Evolutionary conservation across 2,888 invertebrate species (phyloP).

Genomic region (Pimpla rufipes): DNA sequence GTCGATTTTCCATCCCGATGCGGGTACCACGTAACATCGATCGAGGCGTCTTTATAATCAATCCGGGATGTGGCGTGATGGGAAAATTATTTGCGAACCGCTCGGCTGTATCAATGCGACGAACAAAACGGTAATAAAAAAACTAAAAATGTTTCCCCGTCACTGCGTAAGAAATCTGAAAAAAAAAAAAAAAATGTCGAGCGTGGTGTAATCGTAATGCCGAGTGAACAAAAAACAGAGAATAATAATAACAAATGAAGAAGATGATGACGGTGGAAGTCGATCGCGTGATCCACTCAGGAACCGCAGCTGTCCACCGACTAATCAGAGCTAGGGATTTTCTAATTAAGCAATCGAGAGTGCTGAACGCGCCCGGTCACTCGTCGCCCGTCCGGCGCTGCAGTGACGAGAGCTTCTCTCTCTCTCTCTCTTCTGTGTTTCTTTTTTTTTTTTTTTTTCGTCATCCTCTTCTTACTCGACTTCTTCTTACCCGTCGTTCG

Average conservation of each 20-base stretch:
- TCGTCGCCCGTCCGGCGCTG: slow-evolving; percentile 27
- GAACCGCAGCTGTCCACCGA: slow-evolving; percentile 50
- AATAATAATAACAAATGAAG: not conserved
- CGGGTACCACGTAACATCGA: slow-evolving; percentile 13
- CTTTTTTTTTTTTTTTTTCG: slow-evolving; percentile 9
- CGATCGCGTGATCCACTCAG: slow-evolving; percentile 59
- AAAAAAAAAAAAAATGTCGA: slow-evolving; percentile 14
- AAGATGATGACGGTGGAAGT: slow-evolving; percentile 23
- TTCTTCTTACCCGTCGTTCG: slow-evolving; percentile 54
- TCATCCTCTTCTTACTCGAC: slow-evolving; percentile 30
- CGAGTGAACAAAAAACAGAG: not conserved
- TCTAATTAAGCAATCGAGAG: slow-evolving; percentile 67
- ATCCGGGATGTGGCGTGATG: slow-evolving; percentile 7
- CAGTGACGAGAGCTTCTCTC: not conserved
- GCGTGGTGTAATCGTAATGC: not conserved
- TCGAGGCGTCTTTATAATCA: slow-evolving; percentile 2
- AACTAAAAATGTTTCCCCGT: not conserved
- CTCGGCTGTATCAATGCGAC: not conserved
- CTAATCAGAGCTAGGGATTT: slow-evolving; percentile 67
- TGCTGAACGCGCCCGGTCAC: slow-evolving; percentile 38
- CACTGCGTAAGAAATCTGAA: not conserved
- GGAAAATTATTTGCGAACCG: slow-evolving; percentile 20
- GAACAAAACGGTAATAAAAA: too few relatives aligned
- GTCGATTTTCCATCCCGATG: not conserved
- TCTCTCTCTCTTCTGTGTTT: not conserved